Conservation (phyloP, 53 echinoderm and acorn worm species). For the Echinometra lucunter region DNA sequence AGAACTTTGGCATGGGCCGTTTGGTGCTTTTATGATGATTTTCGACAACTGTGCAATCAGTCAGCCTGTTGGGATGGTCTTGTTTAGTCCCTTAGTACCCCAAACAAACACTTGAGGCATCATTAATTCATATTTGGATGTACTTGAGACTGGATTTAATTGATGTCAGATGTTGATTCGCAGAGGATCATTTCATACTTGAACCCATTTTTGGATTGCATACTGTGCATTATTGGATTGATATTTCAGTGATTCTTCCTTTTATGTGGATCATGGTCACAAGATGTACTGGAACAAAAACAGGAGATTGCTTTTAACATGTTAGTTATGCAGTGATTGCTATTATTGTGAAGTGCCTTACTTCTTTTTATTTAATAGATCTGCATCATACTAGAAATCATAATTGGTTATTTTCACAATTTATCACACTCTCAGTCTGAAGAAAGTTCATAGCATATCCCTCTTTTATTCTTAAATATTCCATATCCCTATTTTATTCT, state of each 20-base stretch:
- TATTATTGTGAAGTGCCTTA: not conserved
- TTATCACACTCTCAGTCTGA: not conserved
- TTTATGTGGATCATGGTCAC: not conserved
- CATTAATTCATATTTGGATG: not conserved
- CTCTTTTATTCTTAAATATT: not conserved
- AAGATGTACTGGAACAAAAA: slow-evolving; percentile 61
- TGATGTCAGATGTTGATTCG: not conserved
- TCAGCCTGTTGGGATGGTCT: not conserved
- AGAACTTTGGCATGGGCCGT: not conserved
- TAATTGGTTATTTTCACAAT: not conserved
- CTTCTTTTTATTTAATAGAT: too few species aligned
- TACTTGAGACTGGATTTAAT: slow-evolving; percentile 19
- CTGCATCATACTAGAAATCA: too few species aligned
- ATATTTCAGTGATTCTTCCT: not conserved
- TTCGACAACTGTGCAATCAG: not conserved
- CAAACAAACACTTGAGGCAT: slow-evolving; percentile 8
- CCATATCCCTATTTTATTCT: too few species aligned
- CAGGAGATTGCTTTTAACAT: slow-evolving; percentile 45
- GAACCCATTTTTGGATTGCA: slow-evolving; percentile 16
- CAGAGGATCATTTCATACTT: not conserved
- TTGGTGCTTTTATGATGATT: not conserved
- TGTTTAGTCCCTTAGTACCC: slow-evolving; percentile 3
- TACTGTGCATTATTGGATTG: not conserved
- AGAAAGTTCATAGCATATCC: not conserved
- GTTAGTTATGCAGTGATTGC: not conserved